These are phyloP conservation scores for Odocoileus hemionus DNA, from an alignment of 2,113 vertebrate genomes.

Conservation along the genomic window DNA sequence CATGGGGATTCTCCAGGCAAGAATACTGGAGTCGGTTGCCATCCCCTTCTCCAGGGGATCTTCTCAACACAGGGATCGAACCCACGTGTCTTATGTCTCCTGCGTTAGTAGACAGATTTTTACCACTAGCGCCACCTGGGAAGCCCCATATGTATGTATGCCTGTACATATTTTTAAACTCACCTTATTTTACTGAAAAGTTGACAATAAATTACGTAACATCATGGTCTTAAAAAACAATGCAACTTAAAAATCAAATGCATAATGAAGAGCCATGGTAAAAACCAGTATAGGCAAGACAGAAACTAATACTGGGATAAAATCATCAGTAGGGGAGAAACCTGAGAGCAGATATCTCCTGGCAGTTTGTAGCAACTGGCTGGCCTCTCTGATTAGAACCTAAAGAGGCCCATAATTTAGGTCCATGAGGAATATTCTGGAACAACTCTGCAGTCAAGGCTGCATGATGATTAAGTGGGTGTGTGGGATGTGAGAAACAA, in stretches of 20 bases:
- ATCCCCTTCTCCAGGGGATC: background rate
- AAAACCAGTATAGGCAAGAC: background rate
- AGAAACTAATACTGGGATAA: background rate
- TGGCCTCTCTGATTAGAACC: background rate
- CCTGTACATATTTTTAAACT: background rate
- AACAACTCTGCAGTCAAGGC: background rate
- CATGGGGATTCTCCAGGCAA: background rate
- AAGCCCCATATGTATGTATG: background rate
- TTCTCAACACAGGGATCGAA: background rate
- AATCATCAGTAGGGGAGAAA: background rate
- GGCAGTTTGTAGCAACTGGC: background rate
- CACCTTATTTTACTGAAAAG: background rate
- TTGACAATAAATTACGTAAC: background rate
- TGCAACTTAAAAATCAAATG: background rate
- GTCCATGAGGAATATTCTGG: background rate
- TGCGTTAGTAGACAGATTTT: background rate
- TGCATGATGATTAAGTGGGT: background rate
- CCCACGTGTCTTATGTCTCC: background rate
- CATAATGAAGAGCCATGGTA: background rate
- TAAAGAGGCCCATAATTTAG: background rate
- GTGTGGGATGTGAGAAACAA: background rate
- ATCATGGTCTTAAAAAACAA: background rate
- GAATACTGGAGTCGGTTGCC: background rate
- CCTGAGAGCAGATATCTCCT: background rate
- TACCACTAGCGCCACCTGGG: background rate